Percentiles rank a stretch among this genome's conserved stretches.
Conservation (phyloP, 64 coral and sea anemone genomes). For the Hydrozoanthus tunicans region DNA sequence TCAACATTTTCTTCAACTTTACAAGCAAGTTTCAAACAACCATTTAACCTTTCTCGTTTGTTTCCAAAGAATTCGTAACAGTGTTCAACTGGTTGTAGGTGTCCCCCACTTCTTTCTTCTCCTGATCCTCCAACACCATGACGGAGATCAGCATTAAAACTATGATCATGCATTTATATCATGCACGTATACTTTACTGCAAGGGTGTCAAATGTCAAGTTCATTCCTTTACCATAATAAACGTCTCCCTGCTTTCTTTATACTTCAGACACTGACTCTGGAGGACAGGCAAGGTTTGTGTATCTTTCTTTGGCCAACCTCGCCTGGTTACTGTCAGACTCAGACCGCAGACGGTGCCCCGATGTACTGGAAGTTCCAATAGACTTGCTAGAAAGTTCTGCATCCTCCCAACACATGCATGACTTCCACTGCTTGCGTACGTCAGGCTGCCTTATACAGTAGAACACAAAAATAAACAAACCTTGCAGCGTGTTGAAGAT, state of each 20-base stretch:
- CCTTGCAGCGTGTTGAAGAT: slow-evolving; percentile 89
- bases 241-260: background rate
- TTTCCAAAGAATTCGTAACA: too few relatives aligned
- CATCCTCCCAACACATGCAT: background rate
- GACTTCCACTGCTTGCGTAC: slow-evolving; percentile 80
- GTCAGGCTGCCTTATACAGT: slow-evolving; percentile 71
- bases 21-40: too few relatives aligned
- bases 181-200: too few relatives aligned
- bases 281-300: background rate
- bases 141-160: too few relatives aligned
- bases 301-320: background rate
- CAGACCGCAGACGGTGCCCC: background rate
- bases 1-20: too few relatives aligned
- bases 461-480: slow-evolving; percentile 82
- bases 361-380: background rate
- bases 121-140: too few relatives aligned
- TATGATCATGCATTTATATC: too few relatives aligned
- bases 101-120: too few relatives aligned
- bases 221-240: too few relatives aligned
- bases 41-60: too few relatives aligned
- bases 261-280: background rate
- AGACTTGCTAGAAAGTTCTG: slow-evolving; percentile 5
- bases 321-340: background rate
- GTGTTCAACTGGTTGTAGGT: too few relatives aligned
- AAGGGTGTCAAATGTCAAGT: too few relatives aligned